Base-by-base conservation (phyloP, 2,888 invertebrate genomes). In the Heliconius charithonia region DNA sequence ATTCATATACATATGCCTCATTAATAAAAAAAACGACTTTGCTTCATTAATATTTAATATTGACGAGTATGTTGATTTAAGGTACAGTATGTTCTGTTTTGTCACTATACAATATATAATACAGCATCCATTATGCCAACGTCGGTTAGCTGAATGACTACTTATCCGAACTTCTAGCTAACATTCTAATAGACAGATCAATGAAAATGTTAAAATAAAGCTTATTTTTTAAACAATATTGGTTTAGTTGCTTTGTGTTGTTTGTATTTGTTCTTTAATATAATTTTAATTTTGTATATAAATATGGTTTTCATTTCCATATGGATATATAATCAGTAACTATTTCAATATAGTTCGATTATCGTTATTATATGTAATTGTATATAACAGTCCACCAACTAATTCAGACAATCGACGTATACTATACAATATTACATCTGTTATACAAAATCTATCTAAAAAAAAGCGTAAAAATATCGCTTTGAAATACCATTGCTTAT, bases 401-500 rank as follows among this genome's bases (percentile, higher is more conserved):
- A 10, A 3, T n/a, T 59, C n/a, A 59, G 59, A 59, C 19, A 59
- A 59, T 59, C 59, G 59, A 59, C 10, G 59, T 59, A n/a, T 59
- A 51, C 22, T 70, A 22, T 3, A 71, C 22, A 22, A 72, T 32
- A n/a, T 27, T 29, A 32, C 32, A 27, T 56, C 10, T 37, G 4
- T 59, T 59, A 59, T 59, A 72, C 25, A 25, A 51, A 59, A 59
- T n/a, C 9, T 29, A 27, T 63, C n/a, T 63, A 63, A 72, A 59
- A 56, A n/a, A 32, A 71, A 12, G 12, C 16, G 27, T 62, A 13
- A n/a, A 72, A 69, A 75, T 51, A 27, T 56, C 63, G 76, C 78
- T 82, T 79, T 79, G 69, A 77, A 69, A 76, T 75, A 75, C 67
- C 66, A 77, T 62, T 79, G 81, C 81, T 88, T 86, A 88, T 91